phyloP scores from a whole-genome alignment of 1,140 invertebrate genomes.

The Contarinia nasturtii region DNA sequence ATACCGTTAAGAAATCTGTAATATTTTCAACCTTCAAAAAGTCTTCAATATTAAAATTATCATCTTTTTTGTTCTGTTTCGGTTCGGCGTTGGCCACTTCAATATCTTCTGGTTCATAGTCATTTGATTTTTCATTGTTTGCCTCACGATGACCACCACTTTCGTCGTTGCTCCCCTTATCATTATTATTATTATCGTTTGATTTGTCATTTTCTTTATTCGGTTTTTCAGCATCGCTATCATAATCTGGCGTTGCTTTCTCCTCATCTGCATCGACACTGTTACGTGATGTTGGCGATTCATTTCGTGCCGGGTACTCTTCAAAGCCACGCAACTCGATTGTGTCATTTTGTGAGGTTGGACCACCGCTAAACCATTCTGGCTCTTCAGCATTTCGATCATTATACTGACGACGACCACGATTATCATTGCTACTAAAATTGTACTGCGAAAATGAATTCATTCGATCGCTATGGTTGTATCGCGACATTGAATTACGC shows the following conservation, averaged over 20 bases:
- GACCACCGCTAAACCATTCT: slow-evolving; percentile 68
- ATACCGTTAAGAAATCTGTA: slow-evolving; percentile 35
- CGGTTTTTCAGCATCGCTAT: background rate
- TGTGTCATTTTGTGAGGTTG: slow-evolving; percentile 77
- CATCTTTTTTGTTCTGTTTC: background rate
- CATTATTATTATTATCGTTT: slow-evolving; percentile 6
- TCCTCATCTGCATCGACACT: background rate
- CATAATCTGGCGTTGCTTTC: slow-evolving; percentile 3
- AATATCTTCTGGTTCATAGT: slow-evolving; percentile 15
- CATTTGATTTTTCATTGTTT: slow-evolving; percentile 20
- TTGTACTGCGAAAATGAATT: background rate
- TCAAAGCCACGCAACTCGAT: slow-evolving; percentile 86
- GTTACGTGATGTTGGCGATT: background rate
- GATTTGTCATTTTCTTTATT: slow-evolving; percentile 17
- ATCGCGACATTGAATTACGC: background rate
- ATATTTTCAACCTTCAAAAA: slow-evolving; percentile 47
- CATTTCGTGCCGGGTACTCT: slow-evolving; percentile 23
- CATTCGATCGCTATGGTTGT: background rate
- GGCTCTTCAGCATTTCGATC: slow-evolving; percentile 37
- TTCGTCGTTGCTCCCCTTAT: slow-evolving; percentile 14
- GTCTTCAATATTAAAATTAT: slow-evolving; percentile 45
- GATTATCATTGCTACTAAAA: slow-evolving; percentile 16
- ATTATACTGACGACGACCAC: slow-evolving; percentile 28
- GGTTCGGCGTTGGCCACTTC: slow-evolving; percentile 9
- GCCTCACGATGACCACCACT: slow-evolving; percentile 8